phyloP scores from a whole-genome alignment of 2,888 invertebrate genomes.

The Odiellus spinosus region DNA sequence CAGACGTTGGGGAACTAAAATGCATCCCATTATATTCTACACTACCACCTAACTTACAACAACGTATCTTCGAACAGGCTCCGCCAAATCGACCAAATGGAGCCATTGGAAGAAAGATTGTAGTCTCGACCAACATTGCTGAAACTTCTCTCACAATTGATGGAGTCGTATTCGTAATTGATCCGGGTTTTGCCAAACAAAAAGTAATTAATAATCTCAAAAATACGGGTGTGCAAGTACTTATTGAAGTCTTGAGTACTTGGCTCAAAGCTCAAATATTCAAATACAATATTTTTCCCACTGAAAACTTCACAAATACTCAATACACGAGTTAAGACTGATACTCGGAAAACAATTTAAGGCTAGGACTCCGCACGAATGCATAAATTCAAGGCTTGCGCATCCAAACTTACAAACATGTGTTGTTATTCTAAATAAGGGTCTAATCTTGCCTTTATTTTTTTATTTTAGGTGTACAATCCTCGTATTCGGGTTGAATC shows the following conservation, averaged over 20 bases:
- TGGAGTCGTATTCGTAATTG: constrained; percentile 98
- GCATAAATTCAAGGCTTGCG: too few relatives aligned
- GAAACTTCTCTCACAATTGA: constrained; percentile 98
- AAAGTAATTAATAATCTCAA: constrained; percentile 58
- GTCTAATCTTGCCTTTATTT: background rate
- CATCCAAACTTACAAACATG: too few relatives aligned
- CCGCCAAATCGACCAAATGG: constrained; percentile 80
- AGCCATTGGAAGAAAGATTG: constrained; percentile 77
- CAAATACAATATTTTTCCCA: too few relatives aligned
- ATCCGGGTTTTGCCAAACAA: constrained; percentile 98
- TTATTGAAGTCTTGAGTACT: too few relatives aligned
- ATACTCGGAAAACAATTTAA: too few relatives aligned
- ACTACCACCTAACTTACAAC: constrained; percentile 88
- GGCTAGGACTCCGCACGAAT: too few relatives aligned
- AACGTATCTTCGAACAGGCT: constrained; percentile 90
- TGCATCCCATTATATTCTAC: constrained; percentile 98
- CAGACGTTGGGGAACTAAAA: constrained; percentile 90
- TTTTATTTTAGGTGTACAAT: constrained; percentile 49
- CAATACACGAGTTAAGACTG: too few relatives aligned
- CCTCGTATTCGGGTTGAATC: constrained; percentile 88
- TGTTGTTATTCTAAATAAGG: background rate
- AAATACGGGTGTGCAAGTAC: too few relatives aligned
- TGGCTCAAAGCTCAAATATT: too few relatives aligned
- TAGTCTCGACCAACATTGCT: constrained; percentile 97
- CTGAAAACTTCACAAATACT: too few relatives aligned